These are phyloP conservation scores for Meloe dianella DNA, from an alignment of 2,888 invertebrate genomes.

Conservation along the genomic window DNA sequence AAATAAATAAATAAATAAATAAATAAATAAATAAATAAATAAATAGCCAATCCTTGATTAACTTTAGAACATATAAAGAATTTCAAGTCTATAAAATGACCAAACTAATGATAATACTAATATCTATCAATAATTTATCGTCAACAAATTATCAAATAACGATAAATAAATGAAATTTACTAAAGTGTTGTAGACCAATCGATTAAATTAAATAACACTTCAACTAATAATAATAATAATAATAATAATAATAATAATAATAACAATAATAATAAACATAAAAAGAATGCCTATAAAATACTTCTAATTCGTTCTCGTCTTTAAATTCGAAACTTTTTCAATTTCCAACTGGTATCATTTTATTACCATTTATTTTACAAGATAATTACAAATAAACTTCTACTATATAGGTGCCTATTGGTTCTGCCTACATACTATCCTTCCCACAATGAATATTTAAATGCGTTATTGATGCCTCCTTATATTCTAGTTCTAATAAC, in stretches of 20 bases:
- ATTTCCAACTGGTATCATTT: neutral
- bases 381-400: constrained; percentile 11
- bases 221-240: neutral
- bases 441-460: constrained; percentile 13
- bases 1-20: too few species aligned
- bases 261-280: neutral
- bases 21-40: neutral
- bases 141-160: constrained; percentile 3
- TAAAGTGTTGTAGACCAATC: neutral
- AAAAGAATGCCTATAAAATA: neutral
- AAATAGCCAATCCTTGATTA: neutral
- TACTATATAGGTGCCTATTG: constrained; percentile 9
- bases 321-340: neutral
- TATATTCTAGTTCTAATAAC: neutral
- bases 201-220: constrained; percentile 10
- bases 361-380: constrained; percentile 11
- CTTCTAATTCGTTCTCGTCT: neutral
- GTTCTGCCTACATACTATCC: constrained; percentile 9
- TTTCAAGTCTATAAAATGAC: neutral
- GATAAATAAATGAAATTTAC: constrained; percentile 2
- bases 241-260: neutral
- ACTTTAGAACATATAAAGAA: neutral
- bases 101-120: neutral
- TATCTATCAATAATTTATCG: neutral
- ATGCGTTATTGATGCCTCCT: constrained; percentile 3